Evolutionary conservation across 2,888 invertebrate genomes (phyloP).

Genomic region (Formica aserva): DNA sequence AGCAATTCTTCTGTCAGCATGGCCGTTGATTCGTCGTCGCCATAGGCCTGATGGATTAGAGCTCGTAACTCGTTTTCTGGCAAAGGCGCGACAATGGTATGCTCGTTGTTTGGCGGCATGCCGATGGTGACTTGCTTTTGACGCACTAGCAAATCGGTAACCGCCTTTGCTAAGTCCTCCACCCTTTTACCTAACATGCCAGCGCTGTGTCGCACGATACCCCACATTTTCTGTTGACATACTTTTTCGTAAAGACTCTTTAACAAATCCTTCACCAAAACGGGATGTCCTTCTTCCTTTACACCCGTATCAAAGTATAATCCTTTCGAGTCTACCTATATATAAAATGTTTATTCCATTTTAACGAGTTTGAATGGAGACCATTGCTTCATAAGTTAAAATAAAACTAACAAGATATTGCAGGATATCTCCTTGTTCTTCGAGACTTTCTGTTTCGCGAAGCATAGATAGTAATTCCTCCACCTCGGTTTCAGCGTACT

Average conservation of each 20-base stretch:
- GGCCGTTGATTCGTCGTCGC: conserved; percentile 98
- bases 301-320: conserved; percentile 94
- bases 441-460: conserved; percentile 96
- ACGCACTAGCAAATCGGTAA: conserved; percentile 97
- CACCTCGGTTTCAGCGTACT: conserved; percentile 93
- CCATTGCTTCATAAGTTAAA: neutral
- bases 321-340: conserved; percentile 93
- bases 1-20: conserved; percentile 99
- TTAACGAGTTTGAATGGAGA: neutral
- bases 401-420: conserved; percentile 91
- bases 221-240: conserved; percentile 98
- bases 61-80: conserved; percentile 97
- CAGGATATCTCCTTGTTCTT: conserved; percentile 99
- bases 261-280: conserved; percentile 95
- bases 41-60: conserved; percentile 97
- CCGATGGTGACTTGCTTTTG: conserved; percentile 99
- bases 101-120: conserved; percentile 98
- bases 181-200: conserved; percentile 98
- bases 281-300: conserved; percentile 92
- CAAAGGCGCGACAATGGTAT: conserved; percentile 97
- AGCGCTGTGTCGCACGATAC: conserved; percentile 97
- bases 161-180: conserved; percentile 98
- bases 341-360: conserved; percentile 12
- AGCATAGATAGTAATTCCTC: conserved; percentile 97
- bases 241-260: conserved; percentile 98